These are phyloP conservation scores for Electrona antarctica DNA, from an alignment of 2,113 vertebrate genomes.

Conservation along the genomic window DNA sequence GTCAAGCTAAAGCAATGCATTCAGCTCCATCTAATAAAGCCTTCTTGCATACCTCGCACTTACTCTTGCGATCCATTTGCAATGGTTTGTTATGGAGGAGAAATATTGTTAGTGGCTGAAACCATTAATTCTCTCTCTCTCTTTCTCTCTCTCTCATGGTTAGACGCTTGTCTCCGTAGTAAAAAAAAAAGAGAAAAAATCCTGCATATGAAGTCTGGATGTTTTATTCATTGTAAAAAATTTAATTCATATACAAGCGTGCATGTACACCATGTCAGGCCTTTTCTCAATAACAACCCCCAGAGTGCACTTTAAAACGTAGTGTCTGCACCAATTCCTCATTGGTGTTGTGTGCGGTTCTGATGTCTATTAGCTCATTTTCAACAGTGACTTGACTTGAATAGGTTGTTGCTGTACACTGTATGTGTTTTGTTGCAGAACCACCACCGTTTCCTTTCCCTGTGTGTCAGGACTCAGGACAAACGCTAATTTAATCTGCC, in stretches of 20 bases:
- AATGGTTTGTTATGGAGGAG: constrained; percentile 58
- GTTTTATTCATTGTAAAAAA: constrained; percentile 68
- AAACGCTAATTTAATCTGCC: constrained; percentile 71
- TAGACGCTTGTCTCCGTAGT: constrained; percentile 53
- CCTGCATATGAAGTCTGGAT: constrained; percentile 48
- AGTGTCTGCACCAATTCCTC: constrained; percentile 31
- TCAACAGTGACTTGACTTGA: constrained; percentile 8
- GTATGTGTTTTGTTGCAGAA: not conserved
- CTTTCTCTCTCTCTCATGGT: constrained; percentile 9
- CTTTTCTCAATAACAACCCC: constrained; percentile 43
- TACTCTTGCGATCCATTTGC: constrained; percentile 53
- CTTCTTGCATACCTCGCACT: constrained; percentile 42
- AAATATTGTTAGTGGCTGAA: constrained; percentile 63
- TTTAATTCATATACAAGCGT: constrained; percentile 62
- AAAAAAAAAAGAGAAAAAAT: constrained; percentile 47
- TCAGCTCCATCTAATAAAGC: constrained; percentile 66
- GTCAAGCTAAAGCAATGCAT: constrained; percentile 53
- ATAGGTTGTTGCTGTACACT: not conserved
- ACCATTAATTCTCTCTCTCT: constrained; percentile 62
- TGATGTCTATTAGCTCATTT: constrained; percentile 11
- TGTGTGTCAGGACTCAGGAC: constrained; percentile 54
- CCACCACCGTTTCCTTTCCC: constrained; percentile 30
- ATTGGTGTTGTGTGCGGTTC: constrained; percentile 10
- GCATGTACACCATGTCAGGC: constrained; percentile 31
- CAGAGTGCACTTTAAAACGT: constrained; percentile 42